Base-by-base conservation (phyloP, 2,888 invertebrate species). In the Melinaea menophilus region DNA sequence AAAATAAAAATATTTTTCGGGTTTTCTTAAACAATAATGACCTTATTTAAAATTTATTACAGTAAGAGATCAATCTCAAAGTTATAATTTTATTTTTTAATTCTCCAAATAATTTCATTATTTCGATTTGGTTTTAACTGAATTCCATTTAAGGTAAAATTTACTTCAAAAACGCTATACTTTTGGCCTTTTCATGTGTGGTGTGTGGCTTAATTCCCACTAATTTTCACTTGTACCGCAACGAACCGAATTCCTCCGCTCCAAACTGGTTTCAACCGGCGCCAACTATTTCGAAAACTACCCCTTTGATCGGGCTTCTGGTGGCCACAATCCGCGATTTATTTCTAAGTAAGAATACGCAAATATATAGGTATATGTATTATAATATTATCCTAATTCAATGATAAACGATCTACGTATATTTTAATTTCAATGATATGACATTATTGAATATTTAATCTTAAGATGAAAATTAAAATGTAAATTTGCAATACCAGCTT, bases 271-370 rank as follows among this genome's bases (percentile, higher is more conserved):
- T 75, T 69, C 69, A 78, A 76, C 76, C 76, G 67, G 74, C 72
- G 75, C 72, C 75, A 86, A 86, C 86, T 83, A 85, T 86, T 84
- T 77, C 73, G 74, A 75, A 81, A 81, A 73, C 78, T 78, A 74
- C 77, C 73, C 78, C 80, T 86, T 86, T 86, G 84, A 84, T 84
- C 80, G 77, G 74, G 78, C 75, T 81, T 79, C 76, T 77, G 75
- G 79, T 79, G 85, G 80, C 77, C 76, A 73, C 80, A 83, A 84
- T 82, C 81, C 79, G 70, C 73, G 69, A 77, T 77, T 72, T 74
- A 76, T 79, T 78, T 72, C 71, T 75, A 72, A 68, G 55, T 61
- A 37, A 57, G 54, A 64, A 47, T 61, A 31, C 31, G 11, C 9
- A 5, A 22, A 51, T 31, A 22, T 31, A 51, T 51, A 31, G 2